phyloP scores from a whole-genome alignment of 2,888 invertebrate genomes.

The Acanthosoma haemorrhoidale region DNA sequence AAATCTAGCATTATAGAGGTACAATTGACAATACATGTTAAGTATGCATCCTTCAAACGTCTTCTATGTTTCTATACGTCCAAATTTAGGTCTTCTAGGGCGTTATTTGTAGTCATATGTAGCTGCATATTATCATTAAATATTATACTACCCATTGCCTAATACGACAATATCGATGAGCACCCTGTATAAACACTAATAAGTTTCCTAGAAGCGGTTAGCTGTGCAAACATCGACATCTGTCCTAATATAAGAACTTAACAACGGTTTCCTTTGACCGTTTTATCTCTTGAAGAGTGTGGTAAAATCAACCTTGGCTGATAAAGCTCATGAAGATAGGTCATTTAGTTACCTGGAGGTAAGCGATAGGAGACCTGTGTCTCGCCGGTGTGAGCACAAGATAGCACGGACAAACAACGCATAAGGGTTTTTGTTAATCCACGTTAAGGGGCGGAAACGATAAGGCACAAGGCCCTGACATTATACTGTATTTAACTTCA shows the following conservation, averaged over 20 bases:
- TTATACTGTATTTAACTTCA: constrained; percentile 8
- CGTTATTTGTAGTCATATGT: too few species aligned
- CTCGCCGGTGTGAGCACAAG: not conserved
- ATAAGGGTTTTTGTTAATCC: constrained; percentile 8
- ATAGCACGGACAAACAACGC: not conserved
- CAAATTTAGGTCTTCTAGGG: too few species aligned
- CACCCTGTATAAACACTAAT: constrained; percentile 2
- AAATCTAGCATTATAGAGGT: too few species aligned
- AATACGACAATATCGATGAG: not conserved
- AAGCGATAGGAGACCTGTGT: not conserved
- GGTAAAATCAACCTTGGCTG: constrained; percentile 14
- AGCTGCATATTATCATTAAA: not conserved
- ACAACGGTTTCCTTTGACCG: constrained; percentile 17
- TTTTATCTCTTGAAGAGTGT: not conserved
- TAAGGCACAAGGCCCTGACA: constrained; percentile 13
- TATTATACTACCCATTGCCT: not conserved
- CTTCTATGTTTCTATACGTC: too few species aligned
- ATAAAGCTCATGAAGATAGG: constrained; percentile 23
- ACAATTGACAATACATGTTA: too few species aligned
- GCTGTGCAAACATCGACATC: constrained; percentile 17
- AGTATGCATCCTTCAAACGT: too few species aligned
- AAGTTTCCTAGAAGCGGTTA: constrained; percentile 18
- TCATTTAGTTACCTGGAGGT: constrained; percentile 24
- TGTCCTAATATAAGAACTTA: constrained; percentile 20
- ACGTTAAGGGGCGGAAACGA: constrained; percentile 12